Evolutionary conservation across 2,888 invertebrate genomes (phyloP).

Genomic region (Limenitis camilla): DNA sequence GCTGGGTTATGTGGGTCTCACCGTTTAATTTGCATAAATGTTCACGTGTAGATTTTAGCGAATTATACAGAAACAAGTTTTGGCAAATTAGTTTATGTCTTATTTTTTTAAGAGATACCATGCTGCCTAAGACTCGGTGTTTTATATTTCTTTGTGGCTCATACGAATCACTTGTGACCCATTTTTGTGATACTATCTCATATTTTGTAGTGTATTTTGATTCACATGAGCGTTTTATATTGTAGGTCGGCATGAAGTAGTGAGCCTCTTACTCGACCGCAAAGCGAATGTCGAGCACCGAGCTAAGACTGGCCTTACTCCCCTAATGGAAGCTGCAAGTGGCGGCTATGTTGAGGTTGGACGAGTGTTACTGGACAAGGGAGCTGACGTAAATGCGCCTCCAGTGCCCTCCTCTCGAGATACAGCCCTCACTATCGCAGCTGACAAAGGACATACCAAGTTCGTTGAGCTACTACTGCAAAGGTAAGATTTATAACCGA

Average conservation of each 20-base stretch:
- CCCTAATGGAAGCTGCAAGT: conserved; percentile 99
- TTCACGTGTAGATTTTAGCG: too few species aligned
- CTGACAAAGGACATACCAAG: conserved; percentile 98
- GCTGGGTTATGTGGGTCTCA: too few species aligned
- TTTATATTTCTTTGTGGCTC: too few species aligned
- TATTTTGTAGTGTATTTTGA: too few species aligned
- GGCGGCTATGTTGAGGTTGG: conserved; percentile 99
- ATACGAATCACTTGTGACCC: too few species aligned
- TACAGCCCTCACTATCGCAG: conserved; percentile 98
- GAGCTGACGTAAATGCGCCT: conserved; percentile 98
- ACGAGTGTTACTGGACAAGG: conserved; percentile 93
- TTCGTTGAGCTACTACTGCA: conserved; percentile 89
- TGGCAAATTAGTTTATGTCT: too few species aligned
- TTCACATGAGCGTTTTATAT: background rate
- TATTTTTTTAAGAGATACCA: too few species aligned
- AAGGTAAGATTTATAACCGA: conserved; percentile 46
- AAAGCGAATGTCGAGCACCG: conserved; percentile 99
- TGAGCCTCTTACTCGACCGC: conserved; percentile 94
- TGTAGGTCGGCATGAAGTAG: conserved; percentile 91
- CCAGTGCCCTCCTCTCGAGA: conserved; percentile 98
- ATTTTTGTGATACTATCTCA: too few species aligned
- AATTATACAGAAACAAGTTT: too few species aligned
- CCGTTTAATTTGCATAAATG: too few species aligned
- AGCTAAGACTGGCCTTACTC: conserved; percentile 98
- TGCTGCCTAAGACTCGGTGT: too few species aligned